Evolutionary conservation across 2,888 invertebrate species (phyloP).

Genomic region (Allacma fusca): DNA sequence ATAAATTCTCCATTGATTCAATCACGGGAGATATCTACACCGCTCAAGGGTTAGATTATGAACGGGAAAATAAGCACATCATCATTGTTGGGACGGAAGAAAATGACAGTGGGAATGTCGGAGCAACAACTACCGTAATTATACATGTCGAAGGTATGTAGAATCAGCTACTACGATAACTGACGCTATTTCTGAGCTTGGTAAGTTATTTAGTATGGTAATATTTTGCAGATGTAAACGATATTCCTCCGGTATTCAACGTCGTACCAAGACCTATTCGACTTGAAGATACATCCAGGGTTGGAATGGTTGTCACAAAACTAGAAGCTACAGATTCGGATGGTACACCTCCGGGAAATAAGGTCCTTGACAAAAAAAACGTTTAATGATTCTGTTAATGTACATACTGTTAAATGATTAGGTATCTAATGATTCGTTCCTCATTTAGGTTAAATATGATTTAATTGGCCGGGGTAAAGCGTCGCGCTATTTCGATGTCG

Average conservation of each 20-base stretch:
- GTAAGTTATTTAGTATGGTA: too few species aligned
- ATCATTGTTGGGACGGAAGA: slow-evolving; percentile 84
- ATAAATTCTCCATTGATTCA: slow-evolving; percentile 83
- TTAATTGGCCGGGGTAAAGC: slow-evolving; percentile 83
- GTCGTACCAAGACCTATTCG: slow-evolving; percentile 83
- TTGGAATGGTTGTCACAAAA: slow-evolving; percentile 81
- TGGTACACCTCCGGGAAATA: slow-evolving; percentile 84
- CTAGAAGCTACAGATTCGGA: slow-evolving; percentile 79
- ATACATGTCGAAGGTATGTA: slow-evolving; percentile 73
- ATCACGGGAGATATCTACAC: slow-evolving; percentile 82
- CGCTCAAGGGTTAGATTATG: slow-evolving; percentile 76
- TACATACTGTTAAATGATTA: not conserved
- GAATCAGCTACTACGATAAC: too few species aligned
- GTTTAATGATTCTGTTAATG: not conserved
- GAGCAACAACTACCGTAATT: slow-evolving; percentile 78
- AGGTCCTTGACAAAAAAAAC: slow-evolving; percentile 65
- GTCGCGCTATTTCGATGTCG: slow-evolving; percentile 84
- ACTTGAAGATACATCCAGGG: slow-evolving; percentile 81
- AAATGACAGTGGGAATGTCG: slow-evolving; percentile 74
- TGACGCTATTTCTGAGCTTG: too few species aligned
- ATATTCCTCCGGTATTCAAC: slow-evolving; percentile 86
- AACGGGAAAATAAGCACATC: slow-evolving; percentile 76
- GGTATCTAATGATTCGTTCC: not conserved
- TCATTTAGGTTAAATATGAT: slow-evolving; percentile 70
- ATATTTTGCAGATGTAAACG: slow-evolving; percentile 77